These are phyloP conservation scores for Periophthalmus magnuspinnatus DNA, from an alignment of 2,797 vertebrate species.

Conservation along the genomic window DNA sequence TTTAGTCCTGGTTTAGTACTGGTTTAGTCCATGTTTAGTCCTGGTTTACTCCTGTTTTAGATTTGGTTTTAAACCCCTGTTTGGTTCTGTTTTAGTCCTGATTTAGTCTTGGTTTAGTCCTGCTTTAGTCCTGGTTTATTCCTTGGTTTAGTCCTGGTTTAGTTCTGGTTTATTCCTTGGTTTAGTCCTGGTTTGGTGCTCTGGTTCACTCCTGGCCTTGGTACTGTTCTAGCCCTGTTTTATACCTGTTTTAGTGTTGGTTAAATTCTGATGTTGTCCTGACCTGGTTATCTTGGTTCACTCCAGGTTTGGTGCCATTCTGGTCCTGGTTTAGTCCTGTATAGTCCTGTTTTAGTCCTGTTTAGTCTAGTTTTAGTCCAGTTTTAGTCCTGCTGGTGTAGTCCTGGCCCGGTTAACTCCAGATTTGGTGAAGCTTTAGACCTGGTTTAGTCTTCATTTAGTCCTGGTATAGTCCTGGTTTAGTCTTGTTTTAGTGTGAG, in stretches of 20 bases:
- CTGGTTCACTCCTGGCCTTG: not conserved
- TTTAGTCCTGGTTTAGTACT: not conserved
- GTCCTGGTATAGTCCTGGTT: not conserved
- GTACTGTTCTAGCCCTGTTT: not conserved
- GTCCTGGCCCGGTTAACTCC: not conserved
- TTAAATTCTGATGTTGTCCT: not conserved
- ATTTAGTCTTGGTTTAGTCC: not conserved
- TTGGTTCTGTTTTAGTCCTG: not conserved
- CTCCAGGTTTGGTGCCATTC: not conserved
- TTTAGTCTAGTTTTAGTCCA: not conserved
- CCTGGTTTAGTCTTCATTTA: not conserved
- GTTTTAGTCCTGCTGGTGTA: not conserved
- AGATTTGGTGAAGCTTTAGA: not conserved
- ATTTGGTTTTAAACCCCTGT: not conserved
- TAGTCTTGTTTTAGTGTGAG: not conserved
- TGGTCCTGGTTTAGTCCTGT: not conserved
- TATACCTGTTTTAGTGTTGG: not conserved
- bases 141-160: not conserved
- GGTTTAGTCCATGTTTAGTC: not conserved
- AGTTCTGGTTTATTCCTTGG: too few relatives aligned
- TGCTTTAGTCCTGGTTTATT: not conserved
- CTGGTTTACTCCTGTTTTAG: not conserved
- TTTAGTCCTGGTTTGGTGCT: not conserved
- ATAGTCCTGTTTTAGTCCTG: not conserved
- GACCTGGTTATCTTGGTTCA: not conserved